These are phyloP conservation scores for Drosophila seclusa DNA, from an alignment of 2,888 invertebrate species.

Conservation along the genomic window DNA sequence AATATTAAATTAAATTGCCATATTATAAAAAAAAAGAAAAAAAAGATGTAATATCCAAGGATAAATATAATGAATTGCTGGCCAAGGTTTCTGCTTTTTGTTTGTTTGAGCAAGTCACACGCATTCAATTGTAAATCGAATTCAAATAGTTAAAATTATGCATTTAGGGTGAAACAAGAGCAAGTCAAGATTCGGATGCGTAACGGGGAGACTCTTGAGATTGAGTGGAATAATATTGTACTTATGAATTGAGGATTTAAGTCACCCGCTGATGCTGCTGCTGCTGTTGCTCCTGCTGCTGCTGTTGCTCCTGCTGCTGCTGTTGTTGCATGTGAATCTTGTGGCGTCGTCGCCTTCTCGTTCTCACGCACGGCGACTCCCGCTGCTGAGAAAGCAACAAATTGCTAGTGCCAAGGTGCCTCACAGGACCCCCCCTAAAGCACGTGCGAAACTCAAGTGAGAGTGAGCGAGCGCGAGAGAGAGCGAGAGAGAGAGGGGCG, in stretches of 20 bases:
- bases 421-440: slow-evolving; percentile 79
- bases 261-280: slow-evolving; percentile 43
- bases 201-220: slow-evolving; percentile 24
- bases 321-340: slow-evolving; percentile 5
- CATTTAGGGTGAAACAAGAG: slow-evolving; percentile 8
- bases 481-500: slow-evolving; percentile 15
- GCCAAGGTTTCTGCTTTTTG: background rate
- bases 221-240: slow-evolving; percentile 21
- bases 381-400: slow-evolving; percentile 80
- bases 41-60: background rate
- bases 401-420: slow-evolving; percentile 33
- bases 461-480: background rate
- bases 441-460: slow-evolving; percentile 72
- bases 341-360: slow-evolving; percentile 38
- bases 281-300: slow-evolving; percentile 36
- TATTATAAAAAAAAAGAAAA: too few species aligned
- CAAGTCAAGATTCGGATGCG: slow-evolving; percentile 8
- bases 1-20: too few species aligned
- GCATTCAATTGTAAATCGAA: slow-evolving; percentile 15
- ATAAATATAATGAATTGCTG: background rate
- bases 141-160: background rate
- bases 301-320: slow-evolving; percentile 19
- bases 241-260: slow-evolving; percentile 11
- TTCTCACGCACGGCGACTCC: slow-evolving; percentile 66
- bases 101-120: background rate